Evolutionary conservation across 2,888 invertebrate genomes (phyloP).

Genomic region (Mactromeris polynyma): DNA sequence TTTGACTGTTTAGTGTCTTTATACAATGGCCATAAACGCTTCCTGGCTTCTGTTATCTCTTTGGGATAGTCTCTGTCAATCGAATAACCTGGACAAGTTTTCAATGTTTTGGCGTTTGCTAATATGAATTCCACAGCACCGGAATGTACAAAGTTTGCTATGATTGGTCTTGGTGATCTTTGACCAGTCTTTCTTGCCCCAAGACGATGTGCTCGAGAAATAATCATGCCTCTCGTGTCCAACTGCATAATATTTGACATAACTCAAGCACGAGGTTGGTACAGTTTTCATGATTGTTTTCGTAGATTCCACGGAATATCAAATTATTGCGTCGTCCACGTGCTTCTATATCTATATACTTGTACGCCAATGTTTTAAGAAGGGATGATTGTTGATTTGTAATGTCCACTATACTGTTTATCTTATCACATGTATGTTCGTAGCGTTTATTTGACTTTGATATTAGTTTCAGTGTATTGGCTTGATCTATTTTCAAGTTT

Average conservation of each 20-base stretch:
- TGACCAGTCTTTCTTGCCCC: not conserved
- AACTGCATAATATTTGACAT: not conserved
- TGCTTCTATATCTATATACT: not conserved
- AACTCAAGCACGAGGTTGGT: not conserved
- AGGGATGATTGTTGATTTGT: not conserved
- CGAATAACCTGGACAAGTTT: not conserved
- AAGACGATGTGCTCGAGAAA: not conserved
- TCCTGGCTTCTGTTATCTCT: conserved; percentile 19
- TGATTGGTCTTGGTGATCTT: not conserved
- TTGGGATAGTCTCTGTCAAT: conserved; percentile 19
- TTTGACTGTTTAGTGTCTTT: not conserved
- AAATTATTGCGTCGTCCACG: not conserved
- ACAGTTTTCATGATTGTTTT: not conserved
- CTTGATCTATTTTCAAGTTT: too few relatives aligned
- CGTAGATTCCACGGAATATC: not conserved
- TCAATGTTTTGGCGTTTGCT: not conserved
- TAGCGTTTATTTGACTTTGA: not conserved
- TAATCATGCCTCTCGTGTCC: not conserved
- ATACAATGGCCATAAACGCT: conserved; percentile 25
- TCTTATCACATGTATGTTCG: not conserved
- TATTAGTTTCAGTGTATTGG: not conserved
- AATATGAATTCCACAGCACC: conserved; percentile 1
- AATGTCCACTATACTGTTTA: not conserved
- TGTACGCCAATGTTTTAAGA: not conserved
- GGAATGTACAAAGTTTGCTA: not conserved